These are phyloP conservation scores for Actenoides lindsayi DNA, from an alignment of 2,113 vertebrate genomes.

Conservation along the genomic window DNA sequence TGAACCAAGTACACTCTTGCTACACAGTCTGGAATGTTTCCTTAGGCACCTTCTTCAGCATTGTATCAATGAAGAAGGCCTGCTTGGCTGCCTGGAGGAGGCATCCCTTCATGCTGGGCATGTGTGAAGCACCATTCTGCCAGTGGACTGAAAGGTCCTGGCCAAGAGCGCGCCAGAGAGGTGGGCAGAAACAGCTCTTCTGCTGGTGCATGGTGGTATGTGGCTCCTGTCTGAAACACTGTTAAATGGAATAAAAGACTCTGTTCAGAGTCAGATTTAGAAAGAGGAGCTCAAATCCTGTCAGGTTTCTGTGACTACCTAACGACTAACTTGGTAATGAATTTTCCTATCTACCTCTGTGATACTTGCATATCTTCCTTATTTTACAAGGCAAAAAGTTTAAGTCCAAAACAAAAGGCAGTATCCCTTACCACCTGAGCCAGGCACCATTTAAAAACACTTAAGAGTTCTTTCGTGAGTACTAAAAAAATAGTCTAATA, in stretches of 20 bases:
- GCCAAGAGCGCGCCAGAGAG: neutral
- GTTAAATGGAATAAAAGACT: neutral
- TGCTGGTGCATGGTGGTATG: neutral
- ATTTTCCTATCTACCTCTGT: neutral
- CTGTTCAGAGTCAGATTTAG: neutral
- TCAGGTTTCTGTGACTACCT: neutral
- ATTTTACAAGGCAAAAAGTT: neutral
- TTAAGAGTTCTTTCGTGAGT: neutral
- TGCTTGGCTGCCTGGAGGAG: neutral
- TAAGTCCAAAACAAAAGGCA: neutral
- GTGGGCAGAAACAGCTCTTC: neutral
- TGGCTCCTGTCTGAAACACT: accelerated
- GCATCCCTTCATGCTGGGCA: neutral
- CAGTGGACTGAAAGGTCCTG: neutral
- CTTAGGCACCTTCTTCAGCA: neutral
- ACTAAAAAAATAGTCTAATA: neutral
- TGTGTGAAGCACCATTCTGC: neutral
- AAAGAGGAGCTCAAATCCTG: neutral
- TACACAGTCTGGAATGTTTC: neutral
- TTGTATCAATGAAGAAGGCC: neutral
- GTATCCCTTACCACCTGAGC: neutral
- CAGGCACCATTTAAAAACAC: neutral
- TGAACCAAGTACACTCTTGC: neutral
- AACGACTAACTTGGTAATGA: neutral
- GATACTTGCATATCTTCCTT: neutral